Evolutionary conservation across 2,888 invertebrate species (phyloP).

Genomic region (Eutolmus rufibarbis): DNA sequence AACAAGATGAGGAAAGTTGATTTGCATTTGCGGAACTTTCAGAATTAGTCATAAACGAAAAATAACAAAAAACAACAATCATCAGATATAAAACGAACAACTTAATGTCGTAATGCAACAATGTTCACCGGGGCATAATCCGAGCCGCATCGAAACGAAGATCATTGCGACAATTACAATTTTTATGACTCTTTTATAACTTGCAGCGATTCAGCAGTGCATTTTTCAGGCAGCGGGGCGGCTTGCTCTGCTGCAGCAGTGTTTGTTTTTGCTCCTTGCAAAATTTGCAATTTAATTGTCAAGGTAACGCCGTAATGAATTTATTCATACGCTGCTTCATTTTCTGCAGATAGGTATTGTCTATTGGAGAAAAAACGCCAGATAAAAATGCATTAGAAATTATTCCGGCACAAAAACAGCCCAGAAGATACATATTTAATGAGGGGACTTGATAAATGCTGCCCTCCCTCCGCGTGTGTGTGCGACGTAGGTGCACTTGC

Average conservation of each 20-base stretch:
- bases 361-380: constrained; percentile 24
- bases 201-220: background rate
- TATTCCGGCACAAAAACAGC: constrained; percentile 32
- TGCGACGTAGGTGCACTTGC: background rate
- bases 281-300: constrained; percentile 37
- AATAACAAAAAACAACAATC: background rate
- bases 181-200: background rate
- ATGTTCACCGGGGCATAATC: background rate
- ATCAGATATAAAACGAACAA: background rate
- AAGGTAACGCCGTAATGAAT: constrained; percentile 29
- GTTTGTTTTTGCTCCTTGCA: constrained; percentile 11
- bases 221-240: background rate
- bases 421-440: constrained; percentile 40
- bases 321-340: constrained; percentile 32
- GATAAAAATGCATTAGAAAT: constrained; percentile 43
- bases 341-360: constrained; percentile 36
- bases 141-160: background rate
- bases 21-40: background rate
- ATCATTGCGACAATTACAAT: background rate
- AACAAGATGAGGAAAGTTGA: background rate
- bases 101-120: background rate
- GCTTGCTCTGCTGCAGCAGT: background rate
- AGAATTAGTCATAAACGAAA: background rate
- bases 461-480: background rate
- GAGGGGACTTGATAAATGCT: constrained; percentile 12